These are phyloP conservation scores for Lytechinus pictus DNA, from an alignment of 35 echinoderm and acorn worm species.

Conservation along the genomic window DNA sequence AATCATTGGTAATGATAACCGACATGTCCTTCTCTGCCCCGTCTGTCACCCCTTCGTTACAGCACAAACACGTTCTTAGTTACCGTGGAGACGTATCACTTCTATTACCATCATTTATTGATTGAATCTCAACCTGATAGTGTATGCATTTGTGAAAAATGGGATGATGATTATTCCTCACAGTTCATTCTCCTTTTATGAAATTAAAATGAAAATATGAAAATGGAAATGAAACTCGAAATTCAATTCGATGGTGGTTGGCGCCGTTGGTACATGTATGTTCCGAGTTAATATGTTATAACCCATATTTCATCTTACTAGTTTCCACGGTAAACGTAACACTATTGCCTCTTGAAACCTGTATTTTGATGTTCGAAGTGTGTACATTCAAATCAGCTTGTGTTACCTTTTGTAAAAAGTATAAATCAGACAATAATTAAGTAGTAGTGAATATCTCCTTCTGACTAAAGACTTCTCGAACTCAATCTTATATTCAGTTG, in stretches of 20 bases:
- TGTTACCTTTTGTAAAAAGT: too few species aligned
- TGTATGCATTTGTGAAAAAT: not conserved
- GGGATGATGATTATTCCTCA: not conserved
- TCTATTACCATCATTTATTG: not conserved
- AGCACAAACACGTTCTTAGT: not conserved
- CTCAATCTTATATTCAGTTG: not conserved
- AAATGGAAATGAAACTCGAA: too few species aligned
- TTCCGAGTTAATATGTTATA: too few species aligned
- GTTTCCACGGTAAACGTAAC: not conserved
- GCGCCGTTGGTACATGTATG: too few species aligned
- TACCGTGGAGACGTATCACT: not conserved
- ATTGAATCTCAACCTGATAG: not conserved
- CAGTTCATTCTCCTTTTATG: not conserved
- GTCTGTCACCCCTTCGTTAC: not conserved
- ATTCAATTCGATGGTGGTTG: too few species aligned
- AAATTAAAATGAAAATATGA: not conserved
- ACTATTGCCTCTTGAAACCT: not conserved
- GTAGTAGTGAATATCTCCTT: too few species aligned
- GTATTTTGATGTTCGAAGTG: not conserved
- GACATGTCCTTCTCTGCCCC: not conserved
- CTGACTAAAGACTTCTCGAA: too few species aligned
- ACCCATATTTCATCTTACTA: not conserved
- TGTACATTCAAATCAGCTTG: not conserved
- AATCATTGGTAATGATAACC: too few species aligned
- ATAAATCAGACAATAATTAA: too few species aligned